Evolutionary conservation across 1,140 invertebrate genomes (phyloP).

Genomic region (Chymomyza costata): DNA sequence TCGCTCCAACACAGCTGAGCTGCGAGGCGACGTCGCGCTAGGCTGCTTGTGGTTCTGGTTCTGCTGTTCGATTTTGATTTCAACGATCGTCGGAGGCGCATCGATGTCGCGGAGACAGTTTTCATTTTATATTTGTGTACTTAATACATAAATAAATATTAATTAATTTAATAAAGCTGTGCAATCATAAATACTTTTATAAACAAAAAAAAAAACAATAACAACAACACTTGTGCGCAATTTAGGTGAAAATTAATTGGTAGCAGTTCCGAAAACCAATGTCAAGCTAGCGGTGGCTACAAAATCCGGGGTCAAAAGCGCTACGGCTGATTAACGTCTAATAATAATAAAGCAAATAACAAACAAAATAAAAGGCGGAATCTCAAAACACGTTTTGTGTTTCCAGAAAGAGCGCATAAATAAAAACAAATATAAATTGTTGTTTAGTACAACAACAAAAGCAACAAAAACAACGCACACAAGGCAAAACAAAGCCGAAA

Average conservation of each 20-base stretch:
- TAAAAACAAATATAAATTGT: constrained; percentile 21
- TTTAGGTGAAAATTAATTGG: too few relatives aligned
- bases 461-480: constrained; percentile 25
- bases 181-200: too few relatives aligned
- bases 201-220: too few relatives aligned
- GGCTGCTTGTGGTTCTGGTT: constrained; percentile 23
- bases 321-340: constrained; percentile 60
- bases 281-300: constrained; percentile 44
- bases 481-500: constrained; percentile 43
- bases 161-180: constrained; percentile 33
- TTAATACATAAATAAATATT: constrained; percentile 47
- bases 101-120: too few relatives aligned
- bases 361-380: constrained; percentile 39
- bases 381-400: constrained; percentile 60
- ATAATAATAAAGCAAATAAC: constrained; percentile 36
- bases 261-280: constrained; percentile 44
- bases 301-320: constrained; percentile 60
- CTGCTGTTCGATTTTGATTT: constrained; percentile 47
- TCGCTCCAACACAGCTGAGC: too few relatives aligned
- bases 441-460: constrained; percentile 11
- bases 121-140: constrained; percentile 53
- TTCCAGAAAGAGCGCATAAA: constrained; percentile 5
- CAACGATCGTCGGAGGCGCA: too few relatives aligned
- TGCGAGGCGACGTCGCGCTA: too few relatives aligned
- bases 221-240: too few relatives aligned